phyloP scores from a whole-genome alignment of 2,113 vertebrate genomes.

The Malurus melanocephalus region DNA sequence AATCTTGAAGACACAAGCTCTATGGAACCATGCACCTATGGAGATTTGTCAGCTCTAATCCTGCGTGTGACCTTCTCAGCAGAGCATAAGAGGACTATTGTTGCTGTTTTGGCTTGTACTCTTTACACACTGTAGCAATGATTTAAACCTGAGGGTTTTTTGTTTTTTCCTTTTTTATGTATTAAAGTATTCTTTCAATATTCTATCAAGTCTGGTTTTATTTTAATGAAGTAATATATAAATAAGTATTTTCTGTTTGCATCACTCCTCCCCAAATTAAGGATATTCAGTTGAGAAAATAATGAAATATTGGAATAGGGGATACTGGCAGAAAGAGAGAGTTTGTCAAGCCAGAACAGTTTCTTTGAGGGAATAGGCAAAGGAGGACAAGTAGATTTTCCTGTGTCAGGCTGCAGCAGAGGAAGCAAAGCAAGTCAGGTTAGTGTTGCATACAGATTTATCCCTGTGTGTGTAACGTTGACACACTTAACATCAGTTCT shows the following conservation, averaged over 20 bases:
- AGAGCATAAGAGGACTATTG: not conserved
- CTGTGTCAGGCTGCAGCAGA: not conserved
- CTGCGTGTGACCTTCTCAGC: not conserved
- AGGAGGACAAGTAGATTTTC: not conserved
- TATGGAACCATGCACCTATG: not conserved
- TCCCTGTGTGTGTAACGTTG: not conserved
- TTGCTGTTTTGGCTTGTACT: not conserved
- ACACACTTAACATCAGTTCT: not conserved
- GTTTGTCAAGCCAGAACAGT: not conserved
- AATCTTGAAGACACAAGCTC: not conserved
- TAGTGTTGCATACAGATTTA: not conserved
- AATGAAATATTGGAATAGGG: not conserved
- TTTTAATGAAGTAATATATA: not conserved
- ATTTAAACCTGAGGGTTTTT: not conserved
- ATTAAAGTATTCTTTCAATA: not conserved
- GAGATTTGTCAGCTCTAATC: constrained; percentile 33
- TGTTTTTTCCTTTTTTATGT: not conserved
- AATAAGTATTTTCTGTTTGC: not conserved
- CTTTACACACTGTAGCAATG: not conserved
- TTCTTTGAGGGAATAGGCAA: not conserved
- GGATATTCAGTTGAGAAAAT: not conserved
- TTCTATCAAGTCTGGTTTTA: not conserved
- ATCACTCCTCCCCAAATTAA: not conserved
- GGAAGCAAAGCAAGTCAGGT: not conserved
- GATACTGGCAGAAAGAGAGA: not conserved